These are phyloP conservation scores for Magallana ariakensis DNA, from an alignment of 1,140 invertebrate genomes.

Conservation along the genomic window DNA sequence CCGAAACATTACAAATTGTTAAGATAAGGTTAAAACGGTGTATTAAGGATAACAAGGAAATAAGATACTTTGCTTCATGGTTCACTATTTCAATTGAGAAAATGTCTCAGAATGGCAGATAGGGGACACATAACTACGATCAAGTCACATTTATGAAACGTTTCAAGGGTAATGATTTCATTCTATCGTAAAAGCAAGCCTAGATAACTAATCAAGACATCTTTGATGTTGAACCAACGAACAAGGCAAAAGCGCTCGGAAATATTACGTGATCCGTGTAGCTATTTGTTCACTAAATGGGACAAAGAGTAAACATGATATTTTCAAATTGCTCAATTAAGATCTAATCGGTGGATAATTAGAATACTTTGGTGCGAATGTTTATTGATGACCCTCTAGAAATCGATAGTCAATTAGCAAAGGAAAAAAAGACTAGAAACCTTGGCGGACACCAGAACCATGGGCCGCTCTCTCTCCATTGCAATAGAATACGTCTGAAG, in stretches of 20 bases:
- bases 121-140: no score
- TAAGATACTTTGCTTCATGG: no score
- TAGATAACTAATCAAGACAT: neutral
- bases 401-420: conserved; percentile 19
- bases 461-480: no score
- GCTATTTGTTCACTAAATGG: neutral
- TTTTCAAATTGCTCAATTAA: conserved; percentile 19
- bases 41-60: no score
- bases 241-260: neutral
- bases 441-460: neutral
- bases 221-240: conserved; percentile 13
- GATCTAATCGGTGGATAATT: conserved; percentile 18
- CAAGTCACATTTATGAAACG: no score
- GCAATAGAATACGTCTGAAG: no score
- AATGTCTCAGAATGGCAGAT: no score
- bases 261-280: neutral
- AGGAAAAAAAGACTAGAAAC: neutral
- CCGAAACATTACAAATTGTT: no score
- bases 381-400: neutral
- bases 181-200: neutral
- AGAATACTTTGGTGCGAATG: neutral
- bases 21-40: no score
- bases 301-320: conserved; percentile 9
- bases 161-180: neutral
- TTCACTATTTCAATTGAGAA: no score